Conservation (phyloP, 2,888 invertebrate genomes). For the Tenthredo distinguenda region DNA sequence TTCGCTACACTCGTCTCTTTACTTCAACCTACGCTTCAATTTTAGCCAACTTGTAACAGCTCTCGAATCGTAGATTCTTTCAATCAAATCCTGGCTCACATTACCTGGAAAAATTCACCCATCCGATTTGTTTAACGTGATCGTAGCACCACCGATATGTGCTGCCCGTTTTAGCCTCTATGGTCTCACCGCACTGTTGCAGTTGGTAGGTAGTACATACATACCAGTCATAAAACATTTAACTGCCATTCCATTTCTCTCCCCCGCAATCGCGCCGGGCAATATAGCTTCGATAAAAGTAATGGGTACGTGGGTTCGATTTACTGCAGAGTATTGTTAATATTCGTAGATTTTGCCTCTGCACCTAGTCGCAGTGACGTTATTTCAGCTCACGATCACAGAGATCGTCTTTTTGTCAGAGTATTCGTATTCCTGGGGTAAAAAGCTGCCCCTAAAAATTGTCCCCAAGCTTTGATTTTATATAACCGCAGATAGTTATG, state of each 20-base stretch:
- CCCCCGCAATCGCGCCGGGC: constrained; percentile 35
- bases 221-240: constrained; percentile 39
- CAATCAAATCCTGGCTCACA: background rate
- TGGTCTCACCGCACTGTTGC: constrained; percentile 16
- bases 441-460: background rate
- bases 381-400: background rate
- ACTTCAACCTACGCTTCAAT: background rate
- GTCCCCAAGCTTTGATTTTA: background rate
- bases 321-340: constrained; percentile 30
- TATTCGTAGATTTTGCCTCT: background rate
- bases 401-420: background rate
- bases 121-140: constrained; percentile 3
- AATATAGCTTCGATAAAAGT: constrained; percentile 35
- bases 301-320: constrained; percentile 38
- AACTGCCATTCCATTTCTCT: constrained; percentile 33
- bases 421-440: background rate
- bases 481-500: background rate
- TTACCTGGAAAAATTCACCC: background rate
- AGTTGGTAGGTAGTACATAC: background rate
- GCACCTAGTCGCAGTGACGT: background rate
- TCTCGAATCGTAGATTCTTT: background rate
- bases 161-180: constrained; percentile 1
- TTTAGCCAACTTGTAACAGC: background rate
- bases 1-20: background rate
- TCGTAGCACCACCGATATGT: background rate